These are phyloP conservation scores for Trissolcus brochymenae DNA, from an alignment of 2,888 invertebrate species.

Conservation along the genomic window DNA sequence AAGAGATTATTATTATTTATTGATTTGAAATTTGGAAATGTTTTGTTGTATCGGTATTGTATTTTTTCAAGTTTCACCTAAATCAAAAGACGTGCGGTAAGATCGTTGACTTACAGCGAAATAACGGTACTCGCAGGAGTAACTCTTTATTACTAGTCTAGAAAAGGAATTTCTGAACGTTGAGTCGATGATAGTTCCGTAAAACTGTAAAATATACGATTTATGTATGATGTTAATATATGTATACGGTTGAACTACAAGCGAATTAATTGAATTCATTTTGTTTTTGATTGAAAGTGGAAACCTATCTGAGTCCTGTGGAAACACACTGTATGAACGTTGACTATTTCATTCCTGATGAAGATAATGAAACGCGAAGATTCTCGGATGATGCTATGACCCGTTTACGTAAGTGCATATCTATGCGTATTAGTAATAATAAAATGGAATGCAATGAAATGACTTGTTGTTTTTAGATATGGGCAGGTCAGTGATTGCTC, in stretches of 20 bases:
- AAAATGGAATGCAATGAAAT: background rate
- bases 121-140: slow-evolving; percentile 65
- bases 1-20: too few relatives aligned
- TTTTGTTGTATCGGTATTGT: background rate
- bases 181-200: background rate
- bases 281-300: slow-evolving; percentile 78
- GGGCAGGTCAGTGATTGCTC: slow-evolving; percentile 94
- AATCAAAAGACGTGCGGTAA: slow-evolving; percentile 64
- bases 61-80: slow-evolving; percentile 65
- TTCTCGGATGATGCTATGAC: slow-evolving; percentile 91
- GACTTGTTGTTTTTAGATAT: slow-evolving; percentile 79
- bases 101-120: slow-evolving; percentile 66
- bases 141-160: slow-evolving; percentile 60
- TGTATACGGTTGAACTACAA: too few relatives aligned
- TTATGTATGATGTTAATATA: too few relatives aligned
- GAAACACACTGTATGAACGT: slow-evolving; percentile 97
- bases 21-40: too few relatives aligned
- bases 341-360: slow-evolving; percentile 94
- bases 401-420: slow-evolving; percentile 82
- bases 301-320: slow-evolving; percentile 92
- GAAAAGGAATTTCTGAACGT: slow-evolving; percentile 56
- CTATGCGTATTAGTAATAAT: too few relatives aligned
- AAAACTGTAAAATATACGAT: background rate
- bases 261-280: background rate
- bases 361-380: slow-evolving; percentile 87